Conservation (phyloP, 2,888 invertebrate species). For the Cabera pusaria region DNA sequence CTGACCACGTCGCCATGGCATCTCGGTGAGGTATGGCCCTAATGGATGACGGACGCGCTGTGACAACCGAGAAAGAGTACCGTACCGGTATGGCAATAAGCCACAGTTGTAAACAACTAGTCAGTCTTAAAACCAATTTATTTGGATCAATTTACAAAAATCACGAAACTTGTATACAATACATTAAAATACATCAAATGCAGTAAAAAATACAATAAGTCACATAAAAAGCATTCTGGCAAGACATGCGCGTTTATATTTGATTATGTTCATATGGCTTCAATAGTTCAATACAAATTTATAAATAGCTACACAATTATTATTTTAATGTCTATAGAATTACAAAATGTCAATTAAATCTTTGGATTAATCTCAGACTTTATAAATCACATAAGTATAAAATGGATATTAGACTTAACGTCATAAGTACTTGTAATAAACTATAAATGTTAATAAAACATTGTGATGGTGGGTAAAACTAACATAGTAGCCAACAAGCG, state of each 20-base stretch:
- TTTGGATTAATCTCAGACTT: conserved; percentile 64
- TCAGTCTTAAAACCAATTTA: conserved; percentile 65
- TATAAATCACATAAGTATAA: conserved; percentile 43
- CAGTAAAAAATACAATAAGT: conserved; percentile 49
- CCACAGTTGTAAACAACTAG: conserved; percentile 7
- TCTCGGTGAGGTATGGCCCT: no score
- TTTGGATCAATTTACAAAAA: conserved; percentile 65
- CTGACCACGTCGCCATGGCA: no score
- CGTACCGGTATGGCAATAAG: no score
- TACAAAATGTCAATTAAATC: conserved; percentile 29
- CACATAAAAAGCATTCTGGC: conserved; percentile 52
- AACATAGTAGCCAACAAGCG: conserved; percentile 25
- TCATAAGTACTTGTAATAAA: conserved; percentile 29
- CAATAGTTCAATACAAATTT: conserved; percentile 29
- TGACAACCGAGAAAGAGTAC: no score
- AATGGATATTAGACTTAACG: conserved; percentile 28
- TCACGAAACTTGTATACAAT: conserved; percentile 48
- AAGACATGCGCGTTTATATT: conserved; percentile 38
- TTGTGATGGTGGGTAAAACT: conserved; percentile 24
- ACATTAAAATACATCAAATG: conserved; percentile 39
- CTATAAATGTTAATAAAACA: conserved; percentile 27
- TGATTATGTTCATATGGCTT: conserved; percentile 23
- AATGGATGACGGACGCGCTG: no score
- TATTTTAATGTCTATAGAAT: conserved; percentile 23
- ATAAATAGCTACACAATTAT: conserved; percentile 40